phyloP scores from a whole-genome alignment of 2,113 vertebrate species.

The Junco hyemalis region DNA sequence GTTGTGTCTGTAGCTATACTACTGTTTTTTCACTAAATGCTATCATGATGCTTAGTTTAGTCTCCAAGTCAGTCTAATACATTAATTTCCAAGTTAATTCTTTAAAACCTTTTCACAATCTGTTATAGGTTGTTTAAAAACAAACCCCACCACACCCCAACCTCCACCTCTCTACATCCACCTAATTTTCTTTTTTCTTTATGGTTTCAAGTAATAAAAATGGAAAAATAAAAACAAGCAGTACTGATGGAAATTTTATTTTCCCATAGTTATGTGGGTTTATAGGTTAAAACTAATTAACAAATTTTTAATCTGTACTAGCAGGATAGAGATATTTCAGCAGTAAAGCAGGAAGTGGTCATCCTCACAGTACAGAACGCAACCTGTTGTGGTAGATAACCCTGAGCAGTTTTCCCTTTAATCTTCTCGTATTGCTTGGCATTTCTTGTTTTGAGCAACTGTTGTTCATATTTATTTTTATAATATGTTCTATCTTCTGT shows the following conservation, averaged over 20 bases:
- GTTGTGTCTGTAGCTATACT: background rate
- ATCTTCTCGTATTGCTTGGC: background rate
- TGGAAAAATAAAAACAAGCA: background rate
- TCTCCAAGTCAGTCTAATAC: background rate
- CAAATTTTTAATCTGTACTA: background rate
- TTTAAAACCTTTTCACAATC: background rate
- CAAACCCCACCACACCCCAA: fast-evolving
- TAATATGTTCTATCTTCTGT: background rate
- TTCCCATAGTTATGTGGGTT: background rate
- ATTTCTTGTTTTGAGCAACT: background rate
- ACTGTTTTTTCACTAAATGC: background rate
- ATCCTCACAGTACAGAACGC: background rate
- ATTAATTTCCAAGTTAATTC: background rate
- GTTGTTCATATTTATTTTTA: background rate
- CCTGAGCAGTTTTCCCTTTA: background rate
- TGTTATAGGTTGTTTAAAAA: background rate
- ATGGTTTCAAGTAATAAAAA: background rate
- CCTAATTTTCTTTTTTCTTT: background rate
- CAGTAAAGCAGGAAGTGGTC: background rate
- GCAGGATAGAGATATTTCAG: background rate
- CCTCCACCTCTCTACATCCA: background rate
- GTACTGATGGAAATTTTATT: background rate
- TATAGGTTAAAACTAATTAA: background rate
- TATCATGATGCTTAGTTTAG: background rate
- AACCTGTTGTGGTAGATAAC: background rate